phyloP scores from a whole-genome alignment of 2,113 vertebrate genomes.

The Semicossyphus pulcher region DNA sequence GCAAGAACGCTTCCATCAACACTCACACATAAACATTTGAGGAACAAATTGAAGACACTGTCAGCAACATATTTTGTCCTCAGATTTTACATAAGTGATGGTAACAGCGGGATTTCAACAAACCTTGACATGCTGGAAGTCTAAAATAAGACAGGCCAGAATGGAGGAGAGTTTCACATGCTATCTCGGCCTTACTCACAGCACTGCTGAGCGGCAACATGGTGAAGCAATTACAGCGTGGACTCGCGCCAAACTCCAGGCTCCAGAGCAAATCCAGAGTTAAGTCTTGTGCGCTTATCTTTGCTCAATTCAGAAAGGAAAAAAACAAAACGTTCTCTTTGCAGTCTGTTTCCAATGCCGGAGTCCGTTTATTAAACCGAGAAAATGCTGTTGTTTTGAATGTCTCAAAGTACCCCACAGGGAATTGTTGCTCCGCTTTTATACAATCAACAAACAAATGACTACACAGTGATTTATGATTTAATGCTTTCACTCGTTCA shows the following conservation, averaged over 20 bases:
- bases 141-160: conserved; percentile 40
- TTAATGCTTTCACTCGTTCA: conserved; percentile 17
- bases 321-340: conserved; percentile 18
- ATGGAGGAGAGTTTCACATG: conserved; percentile 18
- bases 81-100: conserved; percentile 26
- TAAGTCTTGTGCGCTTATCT: conserved; percentile 52
- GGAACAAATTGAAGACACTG: conserved; percentile 46
- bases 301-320: conserved; percentile 30
- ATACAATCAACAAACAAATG: conserved; percentile 38
- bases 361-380: conserved; percentile 36
- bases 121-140: conserved; percentile 23
- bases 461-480: conserved; percentile 16
- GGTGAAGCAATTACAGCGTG: conserved; percentile 70
- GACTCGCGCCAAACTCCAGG: conserved; percentile 51
- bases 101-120: conserved; percentile 54
- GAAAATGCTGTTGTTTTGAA: conserved; percentile 29
- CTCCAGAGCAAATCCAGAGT: conserved; percentile 61
- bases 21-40: conserved; percentile 58
- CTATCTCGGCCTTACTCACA: conserved; percentile 29
- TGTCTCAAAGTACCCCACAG: conserved; percentile 22
- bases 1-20: conserved; percentile 48
- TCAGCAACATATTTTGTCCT: conserved; percentile 40
- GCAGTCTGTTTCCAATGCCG: conserved; percentile 32
- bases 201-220: conserved; percentile 50
- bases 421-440: conserved; percentile 1